A percentile compares a stretch with the other conserved stretches of the same genome.
phyloP scores from a whole-genome alignment of 2,888 invertebrate species.

The Ligdia adustata region DNA sequence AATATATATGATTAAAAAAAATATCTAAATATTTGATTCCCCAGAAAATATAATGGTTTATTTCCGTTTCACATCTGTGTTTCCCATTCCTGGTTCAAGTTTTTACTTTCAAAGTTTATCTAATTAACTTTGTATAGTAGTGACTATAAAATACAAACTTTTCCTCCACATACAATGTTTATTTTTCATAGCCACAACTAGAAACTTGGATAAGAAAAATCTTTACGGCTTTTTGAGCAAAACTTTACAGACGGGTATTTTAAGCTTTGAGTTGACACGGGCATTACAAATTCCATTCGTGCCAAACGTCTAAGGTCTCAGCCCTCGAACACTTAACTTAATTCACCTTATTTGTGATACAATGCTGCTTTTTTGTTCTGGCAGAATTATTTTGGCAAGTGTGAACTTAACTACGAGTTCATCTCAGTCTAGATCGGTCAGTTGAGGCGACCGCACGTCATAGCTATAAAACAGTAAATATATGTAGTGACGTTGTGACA shows the following conservation, averaged over 20 bases:
- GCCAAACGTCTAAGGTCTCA: conserved; percentile 21
- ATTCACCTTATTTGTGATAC: conserved; percentile 62
- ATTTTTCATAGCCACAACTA: not conserved
- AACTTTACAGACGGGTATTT: conserved; percentile 24
- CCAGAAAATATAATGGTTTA: no score
- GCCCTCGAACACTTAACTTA: conserved; percentile 49
- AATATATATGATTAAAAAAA: no score
- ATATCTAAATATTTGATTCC: no score
- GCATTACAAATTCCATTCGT: conserved; percentile 23
- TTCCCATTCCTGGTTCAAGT: no score
- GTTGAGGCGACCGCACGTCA: conserved; percentile 65
- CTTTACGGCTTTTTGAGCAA: conserved; percentile 7
- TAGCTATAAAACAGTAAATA: conserved; percentile 45
- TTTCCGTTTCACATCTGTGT: no score
- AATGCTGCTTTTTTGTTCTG: conserved; percentile 64
- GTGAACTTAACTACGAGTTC: conserved; percentile 53
- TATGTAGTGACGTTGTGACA: conserved; percentile 46
- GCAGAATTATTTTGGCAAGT: conserved; percentile 61
- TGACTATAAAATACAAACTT: no score
- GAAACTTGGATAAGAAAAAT: conserved; percentile 13
- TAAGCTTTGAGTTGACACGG: conserved; percentile 17
- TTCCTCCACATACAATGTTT: not conserved
- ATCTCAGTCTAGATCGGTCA: conserved; percentile 72
- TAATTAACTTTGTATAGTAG: no score
- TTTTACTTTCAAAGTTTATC: no score